These are phyloP conservation scores for Tonatia bakeri DNA, from an alignment of 2,113 vertebrate species.

Conservation along the genomic window DNA sequence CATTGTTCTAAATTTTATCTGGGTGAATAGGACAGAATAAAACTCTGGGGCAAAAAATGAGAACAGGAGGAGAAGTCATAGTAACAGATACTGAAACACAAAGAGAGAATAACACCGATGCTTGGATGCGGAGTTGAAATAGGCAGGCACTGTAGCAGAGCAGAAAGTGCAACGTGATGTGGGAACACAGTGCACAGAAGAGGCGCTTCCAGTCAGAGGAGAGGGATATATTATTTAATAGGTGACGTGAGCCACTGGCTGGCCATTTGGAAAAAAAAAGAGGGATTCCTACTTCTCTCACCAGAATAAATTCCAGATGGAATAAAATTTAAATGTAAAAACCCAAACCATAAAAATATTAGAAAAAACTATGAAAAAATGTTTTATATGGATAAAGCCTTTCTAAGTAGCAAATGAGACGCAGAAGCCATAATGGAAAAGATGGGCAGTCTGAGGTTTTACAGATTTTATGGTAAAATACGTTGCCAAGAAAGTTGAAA, in stretches of 20 bases:
- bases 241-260: background rate
- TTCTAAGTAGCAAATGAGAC: slow-evolving; percentile 23
- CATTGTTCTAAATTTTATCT: background rate
- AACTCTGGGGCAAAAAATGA: background rate
- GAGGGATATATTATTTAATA: background rate
- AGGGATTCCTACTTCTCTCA: background rate
- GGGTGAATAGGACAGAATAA: background rate
- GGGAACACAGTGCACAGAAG: background rate
- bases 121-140: background rate
- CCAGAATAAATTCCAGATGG: slow-evolving; percentile 60
- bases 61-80: background rate
- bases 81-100: background rate
- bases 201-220: background rate
- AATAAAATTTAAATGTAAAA: slow-evolving; percentile 51
- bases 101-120: background rate
- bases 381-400: slow-evolving; percentile 43
- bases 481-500: background rate
- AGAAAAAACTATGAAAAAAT: slow-evolving; percentile 20
- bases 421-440: slow-evolving; percentile 22
- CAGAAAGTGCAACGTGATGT: background rate
- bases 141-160: background rate
- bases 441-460: slow-evolving; percentile 30
- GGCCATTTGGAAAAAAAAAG: background rate
- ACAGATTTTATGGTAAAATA: slow-evolving; percentile 24
- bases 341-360: slow-evolving; percentile 53